Base-by-base conservation (phyloP, 2,113 vertebrate genomes). In the Motacilla alba region DNA sequence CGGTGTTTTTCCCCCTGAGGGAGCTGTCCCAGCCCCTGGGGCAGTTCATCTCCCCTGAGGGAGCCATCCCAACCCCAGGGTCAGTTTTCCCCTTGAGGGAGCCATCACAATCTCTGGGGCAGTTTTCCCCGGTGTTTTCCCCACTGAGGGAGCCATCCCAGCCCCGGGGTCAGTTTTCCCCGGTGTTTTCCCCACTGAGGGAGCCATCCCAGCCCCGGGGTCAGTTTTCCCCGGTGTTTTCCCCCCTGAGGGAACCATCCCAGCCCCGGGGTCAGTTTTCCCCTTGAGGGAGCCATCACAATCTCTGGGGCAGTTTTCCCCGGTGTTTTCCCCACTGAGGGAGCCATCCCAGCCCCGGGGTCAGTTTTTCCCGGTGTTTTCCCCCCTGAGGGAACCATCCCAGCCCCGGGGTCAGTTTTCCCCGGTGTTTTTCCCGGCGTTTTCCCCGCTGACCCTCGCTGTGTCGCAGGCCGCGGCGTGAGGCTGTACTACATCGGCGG, bases 401-500 rank as follows among this genome's bases (percentile, higher is more conserved):
- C n/a, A n/a, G n/a, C n/a, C n/a, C n/a, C n/a, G n/a, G n/a, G n/a
- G n/a, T n/a, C n/a, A n/a, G 30, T 30, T 53, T 52, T 53, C 7
- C 52, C 43, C 43, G 43, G 43, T 43, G 43, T 55, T 31, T 31
- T 55, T 12, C 30, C 5, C 49, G 53, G 31, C 15, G 33, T n/a
- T 26, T n/a, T 49, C 27, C n/a, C 20, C 66, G 24, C 80, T 73
- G 58, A 73, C 7, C 8, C 46, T 1, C 5, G 15, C 28, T 33
- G n/a, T 56, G 50, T 49, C 13, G 3, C 80, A 99, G 99, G 99
- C 53, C 97, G 99, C 87, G 99, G 99, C 7, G 99, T 99, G 22
- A 98, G 99, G 82, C 98, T 99, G 76, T 99, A 99, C 97, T 99
- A 99, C 98, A 99, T 99, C 1, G 99, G 99, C 7, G 99, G 99